Evolutionary conservation across 2,113 vertebrate species (phyloP).

Genomic region (Saccopteryx bilineata): DNA sequence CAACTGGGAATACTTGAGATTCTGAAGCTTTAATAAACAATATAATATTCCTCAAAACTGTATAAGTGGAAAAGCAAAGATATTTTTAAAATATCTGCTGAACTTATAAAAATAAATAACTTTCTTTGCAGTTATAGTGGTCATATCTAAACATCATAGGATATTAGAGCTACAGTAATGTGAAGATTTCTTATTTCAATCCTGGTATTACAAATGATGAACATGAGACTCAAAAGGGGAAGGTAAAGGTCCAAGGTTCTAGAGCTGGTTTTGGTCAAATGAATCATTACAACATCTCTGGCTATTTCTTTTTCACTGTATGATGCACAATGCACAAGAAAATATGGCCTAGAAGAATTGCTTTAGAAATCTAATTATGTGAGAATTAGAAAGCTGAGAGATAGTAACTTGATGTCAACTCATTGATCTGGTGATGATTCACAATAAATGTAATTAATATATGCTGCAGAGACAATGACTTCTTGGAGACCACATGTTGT

Average conservation of each 20-base stretch:
- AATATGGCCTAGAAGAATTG: not conserved
- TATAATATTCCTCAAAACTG: not conserved
- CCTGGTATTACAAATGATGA: not conserved
- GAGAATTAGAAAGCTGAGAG: not conserved
- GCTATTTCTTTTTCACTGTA: not conserved
- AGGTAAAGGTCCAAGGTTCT: not conserved
- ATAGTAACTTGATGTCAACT: constrained; percentile 2
- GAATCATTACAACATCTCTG: not conserved
- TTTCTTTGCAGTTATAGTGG: not conserved
- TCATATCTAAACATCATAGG: not conserved
- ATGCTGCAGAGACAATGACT: too few relatives aligned
- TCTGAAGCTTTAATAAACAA: constrained; percentile 23
- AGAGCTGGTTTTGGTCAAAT: not conserved
- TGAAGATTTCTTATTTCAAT: not conserved
- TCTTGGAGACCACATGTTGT: too few relatives aligned
- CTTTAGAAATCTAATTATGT: constrained; percentile 28
- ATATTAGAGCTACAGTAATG: not conserved
- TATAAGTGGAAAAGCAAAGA: not conserved
- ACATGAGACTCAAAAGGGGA: constrained; percentile 31
- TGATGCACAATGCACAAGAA: not conserved
- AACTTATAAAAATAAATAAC: constrained; percentile 17
- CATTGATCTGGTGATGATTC: not conserved
- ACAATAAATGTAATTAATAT: constrained; percentile 16
- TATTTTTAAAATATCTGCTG: not conserved
- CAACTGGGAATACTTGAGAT: not conserved